Evolutionary conservation across 1,140 invertebrate genomes (phyloP), one percentile per base, ranked within the genome.

Genomic region (Drosophila ananassae): DNA sequence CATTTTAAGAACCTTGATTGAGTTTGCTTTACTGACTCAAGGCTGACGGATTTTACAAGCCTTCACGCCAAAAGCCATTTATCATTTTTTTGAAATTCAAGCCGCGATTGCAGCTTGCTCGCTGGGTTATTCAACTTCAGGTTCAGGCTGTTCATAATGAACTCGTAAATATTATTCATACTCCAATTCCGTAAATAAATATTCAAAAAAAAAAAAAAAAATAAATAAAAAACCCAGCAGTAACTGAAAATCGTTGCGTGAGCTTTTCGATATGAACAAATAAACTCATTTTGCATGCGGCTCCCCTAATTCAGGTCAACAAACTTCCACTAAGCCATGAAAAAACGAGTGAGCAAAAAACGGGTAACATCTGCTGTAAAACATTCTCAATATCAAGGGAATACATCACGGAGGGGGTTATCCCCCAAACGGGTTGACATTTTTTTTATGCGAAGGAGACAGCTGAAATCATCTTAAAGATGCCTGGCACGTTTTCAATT

Each of bases 401-500:
- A 57, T 69, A 69, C 51, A 69, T 69, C 44, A 25, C 2, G 25
- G 25, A 21, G 41, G n/a, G 13, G 28, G 13, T 17, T 17, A 41
- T 13, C 41, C 17, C 17, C 58, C 56, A 60, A 64, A 68, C 34
- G 39, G 47, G 46, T 68, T 68, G 73, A 76, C 73, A 61, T 71
- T 60, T 72, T 72, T 72, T 54, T 73, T 73, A 73, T 73, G 51
- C 34, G 48, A 52, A 6, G 51, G 48, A 60, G 58, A 53, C 53
- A 51, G 80, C 63, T 52, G 60, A 57, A 37, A 21, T 60, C 72
- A 59, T 82, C 64, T 79, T 83, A 39, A 39, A 71, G 72, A 87
- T 82, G 76, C 83, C 60, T 46, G 59, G 79, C 83, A 87, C 83
- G 83, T 87, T 61, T 89, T 89, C 83, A 83, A 89, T 89, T 87